Evolutionary conservation across 1,140 invertebrate genomes (phyloP).

Genomic region (Delia radicum): DNA sequence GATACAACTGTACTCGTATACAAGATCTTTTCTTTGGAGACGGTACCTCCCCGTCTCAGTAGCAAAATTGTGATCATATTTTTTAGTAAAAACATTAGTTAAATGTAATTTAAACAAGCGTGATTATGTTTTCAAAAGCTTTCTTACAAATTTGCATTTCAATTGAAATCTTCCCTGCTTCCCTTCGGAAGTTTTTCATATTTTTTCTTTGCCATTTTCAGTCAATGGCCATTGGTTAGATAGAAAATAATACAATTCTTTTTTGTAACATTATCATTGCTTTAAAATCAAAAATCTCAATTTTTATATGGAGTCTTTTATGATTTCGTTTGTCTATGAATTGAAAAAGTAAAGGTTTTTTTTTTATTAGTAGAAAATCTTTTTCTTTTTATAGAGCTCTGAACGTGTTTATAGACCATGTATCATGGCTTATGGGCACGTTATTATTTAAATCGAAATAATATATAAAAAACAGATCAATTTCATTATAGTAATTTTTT

Average conservation of each 20-base stretch:
- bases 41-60: neutral
- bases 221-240: neutral
- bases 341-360: neutral
- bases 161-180: constrained; percentile 11
- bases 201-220: neutral
- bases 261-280: constrained; percentile 15
- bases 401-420: neutral
- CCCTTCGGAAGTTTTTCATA: neutral
- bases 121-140: constrained; percentile 27
- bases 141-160: constrained; percentile 23
- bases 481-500: too few relatives aligned
- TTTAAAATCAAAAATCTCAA: constrained; percentile 15
- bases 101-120: constrained; percentile 22
- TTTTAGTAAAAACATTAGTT: constrained; percentile 10
- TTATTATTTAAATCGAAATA: neutral
- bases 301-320: too few relatives aligned
- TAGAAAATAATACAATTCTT: neutral
- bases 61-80: neutral
- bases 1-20: too few relatives aligned
- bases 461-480: neutral
- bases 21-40: too few relatives aligned
- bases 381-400: neutral
- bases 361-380: neutral
- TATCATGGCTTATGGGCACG: neutral
- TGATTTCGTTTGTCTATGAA: too few relatives aligned